Conservation (phyloP, 2,797 vertebrate species). For the Ctenochaetus hawaiiensis region DNA sequence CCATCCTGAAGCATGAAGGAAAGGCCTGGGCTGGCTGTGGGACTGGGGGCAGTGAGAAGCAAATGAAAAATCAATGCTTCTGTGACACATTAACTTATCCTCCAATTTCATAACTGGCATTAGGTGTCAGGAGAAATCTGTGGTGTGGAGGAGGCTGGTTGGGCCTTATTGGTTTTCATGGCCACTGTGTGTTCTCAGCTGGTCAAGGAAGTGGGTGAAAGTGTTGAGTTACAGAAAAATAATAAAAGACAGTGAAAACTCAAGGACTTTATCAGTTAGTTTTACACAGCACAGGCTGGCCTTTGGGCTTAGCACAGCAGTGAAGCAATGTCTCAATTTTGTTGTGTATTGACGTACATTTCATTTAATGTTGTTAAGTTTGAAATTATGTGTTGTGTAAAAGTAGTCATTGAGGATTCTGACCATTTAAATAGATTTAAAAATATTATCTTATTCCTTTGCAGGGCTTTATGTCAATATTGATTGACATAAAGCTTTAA, state of each 20-base stretch:
- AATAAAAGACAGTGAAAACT: conserved; percentile 53
- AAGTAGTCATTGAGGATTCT: not conserved
- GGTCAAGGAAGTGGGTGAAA: conserved; percentile 51
- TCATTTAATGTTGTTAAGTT: too few species aligned
- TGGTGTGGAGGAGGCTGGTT: conserved; percentile 60
- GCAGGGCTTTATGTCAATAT: too few species aligned
- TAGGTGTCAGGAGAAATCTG: conserved; percentile 81
- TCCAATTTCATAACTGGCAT: conserved; percentile 85
- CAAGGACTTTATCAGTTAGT: conserved; percentile 57
- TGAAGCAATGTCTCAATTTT: conserved; percentile 3
- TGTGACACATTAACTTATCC: conserved; percentile 87
- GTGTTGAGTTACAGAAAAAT: conserved; percentile 52
- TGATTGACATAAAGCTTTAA: too few species aligned
- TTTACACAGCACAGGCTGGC: conserved; percentile 8
- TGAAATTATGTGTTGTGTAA: not conserved
- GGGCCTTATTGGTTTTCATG: conserved; percentile 71
- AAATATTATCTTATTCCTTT: too few species aligned
- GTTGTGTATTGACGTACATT: not conserved
- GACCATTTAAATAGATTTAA: not conserved
- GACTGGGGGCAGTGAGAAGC: conserved; percentile 74
- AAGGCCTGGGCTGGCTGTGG: conserved; percentile 66
- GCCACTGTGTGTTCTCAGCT: conserved; percentile 54
- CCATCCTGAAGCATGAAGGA: conserved; percentile 78
- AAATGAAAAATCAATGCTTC: conserved; percentile 86
- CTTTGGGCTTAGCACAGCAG: not conserved